Evolutionary conservation across 2,113 vertebrate species (phyloP), one percentile per base, ranked within the genome.

Genomic region (Chionodraco myersi): DNA sequence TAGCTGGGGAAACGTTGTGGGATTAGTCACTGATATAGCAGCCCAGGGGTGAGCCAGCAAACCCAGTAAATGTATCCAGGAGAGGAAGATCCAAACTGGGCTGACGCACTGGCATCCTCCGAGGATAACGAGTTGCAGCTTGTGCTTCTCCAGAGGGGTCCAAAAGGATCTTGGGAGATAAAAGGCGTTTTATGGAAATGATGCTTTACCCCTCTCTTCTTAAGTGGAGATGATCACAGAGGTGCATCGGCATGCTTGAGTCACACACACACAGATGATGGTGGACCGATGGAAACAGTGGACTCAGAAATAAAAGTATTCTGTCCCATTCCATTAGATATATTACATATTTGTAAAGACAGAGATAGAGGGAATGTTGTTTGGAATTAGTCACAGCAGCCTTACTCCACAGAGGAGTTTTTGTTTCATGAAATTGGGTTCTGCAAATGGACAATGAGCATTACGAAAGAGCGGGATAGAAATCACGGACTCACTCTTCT

Each of bases 161-260:
- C 62, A 18, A 66, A 70, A 83, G 73, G 75, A 88, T 72, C 82
- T 45, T 34, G 59, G 81, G 79, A 86, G 88, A 89, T 94, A 78
- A 92, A 89, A 85, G 77, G 63, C 10, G 67, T 85, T 90, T 85
- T 86, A 91, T 86, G 77, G 76, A 86, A 90, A 90, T 86, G 9
- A 36, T 79, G 36, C 78, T 76, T 73, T 79, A 41, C 45, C 71
- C 6, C 44, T 60, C 34, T 77, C 72, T 75, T 75, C 49, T 73
- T 10, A 62, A 83, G 70, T 58, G 36, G 60, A 81, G 57, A 81
- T 72, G 77, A 85, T 89, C 71, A 68, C 30, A 60, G 77, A 78
- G 56, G 58, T 58, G 66, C 63, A 47, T 80, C 77, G 72, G 66
- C 74, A 79, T 58, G 57, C 80, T 83, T 26, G 53, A 90, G 67